Base-by-base conservation (phyloP, 2,113 vertebrate species). In the Candoia aspera region DNA sequence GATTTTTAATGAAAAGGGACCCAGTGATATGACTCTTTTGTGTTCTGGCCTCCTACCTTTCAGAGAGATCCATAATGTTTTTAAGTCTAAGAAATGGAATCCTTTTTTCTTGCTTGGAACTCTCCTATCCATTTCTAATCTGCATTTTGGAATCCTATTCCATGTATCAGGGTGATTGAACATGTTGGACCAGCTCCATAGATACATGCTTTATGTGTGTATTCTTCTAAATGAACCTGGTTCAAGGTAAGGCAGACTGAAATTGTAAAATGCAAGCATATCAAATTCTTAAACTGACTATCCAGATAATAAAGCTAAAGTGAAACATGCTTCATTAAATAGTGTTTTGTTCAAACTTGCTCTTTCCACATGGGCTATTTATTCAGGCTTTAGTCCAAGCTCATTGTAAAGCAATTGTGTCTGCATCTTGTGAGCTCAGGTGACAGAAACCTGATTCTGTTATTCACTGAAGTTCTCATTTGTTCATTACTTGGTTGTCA, bases 191-290 rank as follows among this genome's bases (percentile, higher is more conserved):
- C 9, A 8, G 64, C 15, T 87, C 13, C 24, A 55, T 24, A 46
- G 33, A 29, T 84, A 49, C 88, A 37, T 12, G 8, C 9, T 88
- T 24, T 53, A 42, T 29, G 60, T 37, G 23, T 60, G 42, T 57
- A 24, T 88, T 88, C 26, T 92, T 57, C 62, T 83, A 73, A 84
- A 83, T 59, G 26, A 57, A 55, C 24, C 60, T 84, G 37, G 29
- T 54, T 60, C 21, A 33, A 73, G 12, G 57, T 37, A 92, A 83
- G 53, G 29, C 24, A 33, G 83, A 88, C 58, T 73, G 64, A 87
- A 92, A 89, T 88, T 60, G 58, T 21, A 62, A 84, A 62, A 46
- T 54, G 73, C 55, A 88, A 92, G 53, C 42, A 84, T 92, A 29
- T 58, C 62, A 58, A 19, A 87, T 91, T 88, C 54, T 37, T 87